Evolutionary conservation across 2,113 vertebrate genomes (phyloP), one percentile per base, ranked within the genome.

Genomic region (Macquaria ambigua): DNA sequence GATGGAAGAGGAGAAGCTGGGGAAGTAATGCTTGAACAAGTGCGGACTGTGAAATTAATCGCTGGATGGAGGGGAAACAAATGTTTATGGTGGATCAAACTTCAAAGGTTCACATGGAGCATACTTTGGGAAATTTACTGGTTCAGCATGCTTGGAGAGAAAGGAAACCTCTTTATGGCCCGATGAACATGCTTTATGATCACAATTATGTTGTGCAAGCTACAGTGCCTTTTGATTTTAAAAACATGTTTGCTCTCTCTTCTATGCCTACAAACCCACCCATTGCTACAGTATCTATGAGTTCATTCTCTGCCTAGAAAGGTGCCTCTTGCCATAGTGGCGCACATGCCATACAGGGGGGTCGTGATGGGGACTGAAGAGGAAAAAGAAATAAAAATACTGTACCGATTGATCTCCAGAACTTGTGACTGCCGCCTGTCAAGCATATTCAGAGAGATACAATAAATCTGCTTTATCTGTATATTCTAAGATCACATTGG

Each of bases 401-500:
- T 96, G 96, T 96, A 96, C 96, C 95, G 96, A 96, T 94, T 96
- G 96, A 95, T 96, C 96, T 96, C 95, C 96, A 95, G 96, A 95
- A 95, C 96, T 96, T 96, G 95, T 96, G 96, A 96, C 96, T 95
- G 96, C 96, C 95, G 96, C 95, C 96, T 96, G 96, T 96, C 96
- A 95, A 96, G 95, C 95, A 96, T 96, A 96, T 96, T 96, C 96
- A 96, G 89, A 96, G 93, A 96, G 90, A 96, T 96, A 96, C 88
- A 96, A 92, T 96, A 95, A 96, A 96, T 96, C 96, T 96, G 93
- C 94, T 95, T 93, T 86, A 94, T 94, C 93, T 93, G 87, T 83
- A 94, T 90, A 79, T 74, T 85, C 87, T 91, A 83, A 61, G 93
- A 94, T 90, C 90, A 93, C 86, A 93, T 2, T 86, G 93, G 95